These are phyloP conservation scores for Stomatorhinus walkeri DNA, from an alignment of 2,797 vertebrate genomes.

Conservation along the genomic window DNA sequence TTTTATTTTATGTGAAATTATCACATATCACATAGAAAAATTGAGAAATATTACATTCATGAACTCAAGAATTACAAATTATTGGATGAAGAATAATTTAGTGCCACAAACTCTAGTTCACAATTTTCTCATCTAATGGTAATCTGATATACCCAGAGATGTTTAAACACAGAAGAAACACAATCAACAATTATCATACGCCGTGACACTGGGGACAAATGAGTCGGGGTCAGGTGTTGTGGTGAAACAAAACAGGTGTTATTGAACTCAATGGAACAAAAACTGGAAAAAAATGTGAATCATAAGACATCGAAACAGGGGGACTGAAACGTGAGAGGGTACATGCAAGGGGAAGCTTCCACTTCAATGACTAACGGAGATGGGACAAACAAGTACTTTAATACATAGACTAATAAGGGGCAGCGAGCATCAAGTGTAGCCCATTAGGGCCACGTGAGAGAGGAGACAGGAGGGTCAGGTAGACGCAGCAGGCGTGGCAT, in stretches of 20 bases:
- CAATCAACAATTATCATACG: neutral
- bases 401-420: neutral
- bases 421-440: neutral
- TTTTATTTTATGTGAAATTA: neutral
- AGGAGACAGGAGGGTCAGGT: neutral
- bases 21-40: conserved; percentile 5
- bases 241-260: neutral
- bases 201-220: neutral
- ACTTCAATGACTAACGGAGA: neutral
- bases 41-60: neutral
- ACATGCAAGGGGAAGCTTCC: neutral
- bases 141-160: neutral
- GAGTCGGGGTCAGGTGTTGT: neutral
- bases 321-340: neutral
- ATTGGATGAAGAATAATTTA: neutral
- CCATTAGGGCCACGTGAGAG: neutral
- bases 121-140: neutral
- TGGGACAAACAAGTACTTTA: neutral
- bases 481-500: neutral
- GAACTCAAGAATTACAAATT: neutral
- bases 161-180: neutral
- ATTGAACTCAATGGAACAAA: neutral
- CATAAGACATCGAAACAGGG: neutral
- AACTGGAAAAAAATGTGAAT: neutral
- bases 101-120: neutral